Evolutionary conservation across 2,888 invertebrate genomes (phyloP).

Genomic region (Spilosoma lubricipeda): DNA sequence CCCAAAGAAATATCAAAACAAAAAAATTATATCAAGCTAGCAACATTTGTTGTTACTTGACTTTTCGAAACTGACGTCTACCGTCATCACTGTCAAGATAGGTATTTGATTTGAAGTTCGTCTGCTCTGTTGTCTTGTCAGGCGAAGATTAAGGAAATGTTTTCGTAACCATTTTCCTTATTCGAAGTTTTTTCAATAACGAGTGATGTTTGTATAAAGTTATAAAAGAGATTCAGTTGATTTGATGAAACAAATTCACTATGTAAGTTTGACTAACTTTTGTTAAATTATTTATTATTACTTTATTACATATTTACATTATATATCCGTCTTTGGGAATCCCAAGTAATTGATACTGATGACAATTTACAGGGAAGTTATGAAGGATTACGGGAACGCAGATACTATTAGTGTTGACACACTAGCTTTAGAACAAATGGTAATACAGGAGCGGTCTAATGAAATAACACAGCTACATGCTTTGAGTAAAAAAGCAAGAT

Average conservation of each 20-base stretch:
- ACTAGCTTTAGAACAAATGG: conserved; percentile 69
- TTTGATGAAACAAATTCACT: neutral
- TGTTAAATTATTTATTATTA: neutral
- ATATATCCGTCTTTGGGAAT: neutral
- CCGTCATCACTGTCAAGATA: neutral
- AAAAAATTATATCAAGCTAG: neutral
- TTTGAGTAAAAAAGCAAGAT: conserved; percentile 75
- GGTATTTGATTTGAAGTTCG: neutral
- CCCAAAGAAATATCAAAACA: too few species aligned
- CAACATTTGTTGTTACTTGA: neutral
- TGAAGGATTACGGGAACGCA: conserved; percentile 65
- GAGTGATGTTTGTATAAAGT: conserved; percentile 1
- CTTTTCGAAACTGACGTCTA: neutral
- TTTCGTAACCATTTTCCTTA: conserved; percentile 17
- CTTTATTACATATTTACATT: neutral
- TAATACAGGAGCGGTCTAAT: conserved; percentile 68
- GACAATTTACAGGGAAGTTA: conserved; percentile 67
- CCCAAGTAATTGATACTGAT: conserved; percentile 7
- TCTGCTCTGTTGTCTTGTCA: neutral
- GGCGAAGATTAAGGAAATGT: neutral
- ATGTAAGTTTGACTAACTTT: conserved; percentile 21
- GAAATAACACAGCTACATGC: conserved; percentile 72
- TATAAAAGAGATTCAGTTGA: neutral
- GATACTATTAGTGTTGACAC: conserved; percentile 78
- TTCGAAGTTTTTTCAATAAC: neutral